Evolutionary conservation across 1,140 invertebrate species (phyloP), one percentile per base, ranked within the genome.

Genomic region (Papilio dardanus): DNA sequence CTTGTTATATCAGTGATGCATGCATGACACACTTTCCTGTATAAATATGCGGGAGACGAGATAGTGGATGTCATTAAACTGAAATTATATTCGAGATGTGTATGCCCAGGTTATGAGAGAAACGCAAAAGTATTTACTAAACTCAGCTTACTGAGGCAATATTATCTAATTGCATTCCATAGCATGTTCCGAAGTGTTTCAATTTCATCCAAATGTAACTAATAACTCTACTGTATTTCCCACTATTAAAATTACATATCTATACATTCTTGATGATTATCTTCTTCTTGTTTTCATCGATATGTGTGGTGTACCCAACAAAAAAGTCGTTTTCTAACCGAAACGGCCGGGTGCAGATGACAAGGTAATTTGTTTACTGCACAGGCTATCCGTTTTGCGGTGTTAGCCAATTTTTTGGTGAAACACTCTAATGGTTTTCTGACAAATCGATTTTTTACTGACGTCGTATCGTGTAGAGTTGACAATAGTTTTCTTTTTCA

Each of bases 351-450:
- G 24, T 58, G 54, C 14, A 24, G 21, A 58, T 58, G 54, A 58
- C 54, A 58, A 58, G 31, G n/a, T 40, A 69, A 69, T 69, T 69
- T 69, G 67, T 33, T 35, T 35, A 19, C 14, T 42, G 33, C 19
- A 37, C 5, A 2, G 37, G 67, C 19, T 40, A 37, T 68, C 35
- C n/a, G 35, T 69, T 28, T 35, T 69, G 67, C 67, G 67, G 67
- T 42, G 19, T 42, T 42, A 69, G 16, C 21, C 66, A 40, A 68
- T 68, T 69, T 69, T 69, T 40, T 42, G 24, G 14, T 21, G 67
- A 21, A 69, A 42, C 35, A 42, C 24, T 69, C 14, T 24, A 42
- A 14, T 40, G 21, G 35, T 69, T 69, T 35, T 69, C 21, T 16
- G 35, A 33, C 35, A 37, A 69, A 69, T 69, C 14, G 19, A 37